These are phyloP conservation scores for Nomada flava DNA, from an alignment of 2,888 invertebrate genomes.

Conservation along the genomic window DNA sequence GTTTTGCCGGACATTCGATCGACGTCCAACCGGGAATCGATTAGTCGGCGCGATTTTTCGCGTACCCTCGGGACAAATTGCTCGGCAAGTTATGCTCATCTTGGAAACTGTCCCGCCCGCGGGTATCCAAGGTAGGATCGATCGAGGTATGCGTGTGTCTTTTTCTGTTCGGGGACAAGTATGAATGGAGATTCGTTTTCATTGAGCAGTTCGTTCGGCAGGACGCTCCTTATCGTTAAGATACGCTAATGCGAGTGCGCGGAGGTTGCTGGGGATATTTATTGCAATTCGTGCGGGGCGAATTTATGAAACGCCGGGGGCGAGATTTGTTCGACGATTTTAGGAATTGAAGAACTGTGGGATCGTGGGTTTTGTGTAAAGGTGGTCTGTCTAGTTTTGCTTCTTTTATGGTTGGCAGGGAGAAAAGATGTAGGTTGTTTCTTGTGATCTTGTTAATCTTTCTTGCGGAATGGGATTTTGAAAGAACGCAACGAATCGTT, in stretches of 20 bases:
- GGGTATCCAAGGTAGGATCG: constrained; percentile 2
- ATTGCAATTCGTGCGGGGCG: not conserved
- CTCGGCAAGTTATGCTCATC: constrained; percentile 28
- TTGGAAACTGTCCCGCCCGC: constrained; percentile 30
- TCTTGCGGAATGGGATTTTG: no score
- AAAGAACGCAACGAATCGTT: no score
- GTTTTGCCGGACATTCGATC: constrained; percentile 7
- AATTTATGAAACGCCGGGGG: not conserved
- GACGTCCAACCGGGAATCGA: constrained; percentile 53
- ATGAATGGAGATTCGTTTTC: not conserved
- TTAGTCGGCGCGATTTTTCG: constrained; percentile 42
- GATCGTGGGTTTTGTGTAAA: not conserved
- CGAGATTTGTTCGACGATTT: constrained; percentile 17
- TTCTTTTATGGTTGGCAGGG: no score
- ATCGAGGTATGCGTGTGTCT: not conserved
- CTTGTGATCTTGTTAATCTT: no score
- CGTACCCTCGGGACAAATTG: constrained; percentile 38
- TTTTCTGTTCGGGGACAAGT: not conserved
- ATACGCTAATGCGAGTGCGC: constrained; percentile 25
- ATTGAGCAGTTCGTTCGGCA: not conserved
- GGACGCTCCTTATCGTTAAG: constrained; percentile 40
- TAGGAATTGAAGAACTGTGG: constrained; percentile 4
- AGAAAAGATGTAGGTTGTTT: no score
- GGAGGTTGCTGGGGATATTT: not conserved
- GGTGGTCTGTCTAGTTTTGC: not conserved